Percentiles rank a stretch among this genome's conserved stretches.
These are phyloP conservation scores for Zaprionus lachaisei DNA, from an alignment of 1,140 invertebrate genomes.

Conservation along the genomic window DNA sequence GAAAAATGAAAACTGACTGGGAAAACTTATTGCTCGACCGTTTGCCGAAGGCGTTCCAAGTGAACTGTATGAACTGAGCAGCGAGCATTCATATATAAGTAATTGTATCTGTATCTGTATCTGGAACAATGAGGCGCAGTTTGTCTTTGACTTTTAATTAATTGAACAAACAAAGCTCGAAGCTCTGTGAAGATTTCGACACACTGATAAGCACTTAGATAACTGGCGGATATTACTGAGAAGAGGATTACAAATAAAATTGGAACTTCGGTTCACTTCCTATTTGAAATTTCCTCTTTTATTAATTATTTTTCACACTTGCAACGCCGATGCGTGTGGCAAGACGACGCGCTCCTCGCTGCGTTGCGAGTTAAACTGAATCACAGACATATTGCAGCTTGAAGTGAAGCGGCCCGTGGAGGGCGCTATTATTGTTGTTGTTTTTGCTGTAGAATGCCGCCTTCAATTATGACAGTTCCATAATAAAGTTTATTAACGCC, in stretches of 20 bases:
- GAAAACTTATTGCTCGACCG: conserved; percentile 28
- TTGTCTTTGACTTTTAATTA: conserved; percentile 72
- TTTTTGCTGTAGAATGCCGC: conserved; percentile 36
- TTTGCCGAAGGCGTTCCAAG: conserved; percentile 36
- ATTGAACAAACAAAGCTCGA: conserved; percentile 65
- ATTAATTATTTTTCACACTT: conserved; percentile 51
- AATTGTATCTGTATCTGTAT: background rate
- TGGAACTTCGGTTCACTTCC: conserved; percentile 25
- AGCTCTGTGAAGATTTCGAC: conserved; percentile 5
- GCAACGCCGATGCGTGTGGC: conserved; percentile 1
- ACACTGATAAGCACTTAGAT: conserved; percentile 57
- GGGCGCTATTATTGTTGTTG: conserved; percentile 17
- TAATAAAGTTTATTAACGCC: conserved; percentile 40
- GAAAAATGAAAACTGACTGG: background rate
- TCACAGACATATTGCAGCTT: conserved; percentile 37
- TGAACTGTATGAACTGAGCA: conserved; percentile 51
- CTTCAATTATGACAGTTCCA: conserved; percentile 48
- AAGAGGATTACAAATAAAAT: conserved; percentile 2
- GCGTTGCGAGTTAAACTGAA: conserved; percentile 43
- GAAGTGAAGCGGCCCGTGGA: conserved; percentile 48
- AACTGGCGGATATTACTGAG: conserved; percentile 64
- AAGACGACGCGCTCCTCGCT: conserved; percentile 35
- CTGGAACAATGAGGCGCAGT: conserved; percentile 26
- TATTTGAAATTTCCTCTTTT: conserved; percentile 25
- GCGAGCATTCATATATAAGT: conserved; percentile 59